Evolutionary conservation across 2,113 vertebrate species (phyloP).

Genomic region (Scatophagus argus): DNA sequence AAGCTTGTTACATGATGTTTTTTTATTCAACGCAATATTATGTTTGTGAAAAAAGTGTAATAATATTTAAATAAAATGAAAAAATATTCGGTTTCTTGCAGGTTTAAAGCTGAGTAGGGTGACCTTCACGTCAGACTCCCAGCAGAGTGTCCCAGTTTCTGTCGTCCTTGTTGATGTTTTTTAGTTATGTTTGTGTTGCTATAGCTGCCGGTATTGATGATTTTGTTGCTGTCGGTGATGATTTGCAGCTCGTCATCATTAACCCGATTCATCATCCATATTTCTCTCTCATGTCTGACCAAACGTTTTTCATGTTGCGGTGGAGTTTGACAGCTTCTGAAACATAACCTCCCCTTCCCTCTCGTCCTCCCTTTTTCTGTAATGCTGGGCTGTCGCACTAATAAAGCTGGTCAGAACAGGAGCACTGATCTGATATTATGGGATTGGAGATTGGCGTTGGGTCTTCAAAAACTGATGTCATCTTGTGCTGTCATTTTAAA

Average conservation of each 20-base stretch:
- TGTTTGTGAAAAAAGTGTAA: too few species aligned
- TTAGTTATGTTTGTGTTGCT: conserved; percentile 17
- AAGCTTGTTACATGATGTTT: too few species aligned
- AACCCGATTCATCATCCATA: conserved; percentile 46
- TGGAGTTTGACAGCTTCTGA: conserved; percentile 49
- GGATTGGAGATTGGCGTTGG: too few species aligned
- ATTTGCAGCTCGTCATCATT: conserved; percentile 55
- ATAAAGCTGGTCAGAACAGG: conserved; percentile 58
- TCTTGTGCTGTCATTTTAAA: neutral
- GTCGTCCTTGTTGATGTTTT: conserved; percentile 2
- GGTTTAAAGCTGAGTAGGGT: too few species aligned
- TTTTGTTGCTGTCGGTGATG: conserved; percentile 7
- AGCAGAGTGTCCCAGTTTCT: conserved; percentile 29
- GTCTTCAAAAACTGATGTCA: neutral
- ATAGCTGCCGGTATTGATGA: neutral
- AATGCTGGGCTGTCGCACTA: conserved; percentile 18
- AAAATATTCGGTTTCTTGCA: too few species aligned
- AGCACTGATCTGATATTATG: conserved; percentile 47
- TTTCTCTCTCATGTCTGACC: conserved; percentile 34
- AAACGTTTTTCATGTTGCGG: conserved; percentile 22
- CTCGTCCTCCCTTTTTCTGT: neutral
- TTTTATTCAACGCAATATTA: too few species aligned
- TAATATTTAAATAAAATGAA: too few species aligned
- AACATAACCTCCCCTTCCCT: conserved; percentile 24
- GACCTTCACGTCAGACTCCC: conserved; percentile 54